Conservation (phyloP, 2,113 vertebrate species). For the Pteronura brasiliensis region DNA sequence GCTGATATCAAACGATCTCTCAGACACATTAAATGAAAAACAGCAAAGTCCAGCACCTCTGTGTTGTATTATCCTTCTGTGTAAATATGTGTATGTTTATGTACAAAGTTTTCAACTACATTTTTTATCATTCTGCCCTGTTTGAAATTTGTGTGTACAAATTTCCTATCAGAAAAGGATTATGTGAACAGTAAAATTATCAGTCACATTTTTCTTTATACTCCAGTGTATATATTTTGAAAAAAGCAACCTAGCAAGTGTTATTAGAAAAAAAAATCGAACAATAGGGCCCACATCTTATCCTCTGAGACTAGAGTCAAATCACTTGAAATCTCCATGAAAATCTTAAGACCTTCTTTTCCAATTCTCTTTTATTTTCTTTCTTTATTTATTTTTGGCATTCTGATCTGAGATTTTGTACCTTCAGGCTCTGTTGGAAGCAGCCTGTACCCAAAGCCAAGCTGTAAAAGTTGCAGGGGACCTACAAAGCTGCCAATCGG, state of each 20-base stretch:
- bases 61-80: neutral
- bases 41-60: neutral
- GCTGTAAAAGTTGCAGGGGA: slow-evolving; percentile 51
- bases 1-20: neutral
- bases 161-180: neutral
- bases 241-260: neutral
- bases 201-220: slow-evolving; percentile 23
- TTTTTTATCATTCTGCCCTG: neutral
- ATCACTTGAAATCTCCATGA: slow-evolving; percentile 2
- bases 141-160: neutral
- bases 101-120: neutral
- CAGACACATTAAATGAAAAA: neutral
- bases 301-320: neutral
- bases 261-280: neutral
- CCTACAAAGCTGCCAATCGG: slow-evolving; percentile 41
- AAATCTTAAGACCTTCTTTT: slow-evolving; percentile 32
- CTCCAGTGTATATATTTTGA: neutral
- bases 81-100: neutral
- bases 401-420: slow-evolving; percentile 37
- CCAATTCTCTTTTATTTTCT: neutral
- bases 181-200: slow-evolving; percentile 11
- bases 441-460: slow-evolving; percentile 37
- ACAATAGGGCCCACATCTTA: neutral
- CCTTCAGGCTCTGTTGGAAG: slow-evolving; percentile 53
- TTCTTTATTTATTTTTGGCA: neutral